Base-by-base conservation (phyloP, 1,140 invertebrate species). In the Caerostris extrusa region DNA sequence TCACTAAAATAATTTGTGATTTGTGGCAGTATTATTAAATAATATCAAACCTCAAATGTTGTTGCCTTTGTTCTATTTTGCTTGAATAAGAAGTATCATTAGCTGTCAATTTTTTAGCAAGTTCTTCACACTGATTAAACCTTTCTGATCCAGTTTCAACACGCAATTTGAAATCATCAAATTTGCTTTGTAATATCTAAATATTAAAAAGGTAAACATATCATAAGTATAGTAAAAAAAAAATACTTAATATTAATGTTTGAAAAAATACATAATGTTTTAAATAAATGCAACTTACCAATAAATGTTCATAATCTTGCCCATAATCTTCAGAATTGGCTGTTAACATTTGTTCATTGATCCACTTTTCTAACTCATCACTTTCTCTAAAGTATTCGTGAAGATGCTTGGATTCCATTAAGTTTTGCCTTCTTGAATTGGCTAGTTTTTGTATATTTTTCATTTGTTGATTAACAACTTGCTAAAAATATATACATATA, bases 321-420 rank as follows among this genome's bases (percentile, higher is more conserved):
- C 99, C 99, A 96, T 99, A 99, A 96, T 99, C 99, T 95, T 99
- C 99, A 61, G 98, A 98, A 4, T 97, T 97, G 7, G 98, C 99
- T 0, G 97, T 97, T 95, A 98, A 97, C 96, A 98, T 97, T 96
- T 99, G 98, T 95, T 99, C 98, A 94, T 97, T 97, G 60, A 99
- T 99, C 98, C 99, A 99, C 95, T 97, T 97, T 95, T 99, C 98
- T 90, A 99, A 97, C 95, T 99, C 98, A 89, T 97, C 97, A 94
- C 97, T 98, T 96, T 99, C 99, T 0, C 98, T 96, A 95, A 99
- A 97, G 96, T 99, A 99, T 95, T 99, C 98, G 95, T 99, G 98
- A 94, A 98, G 95, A 95, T 98, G 98, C 95, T 99, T 97, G 61
- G 98, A 98, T 95, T 99, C 98, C 96, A 99, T 98, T 0, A 99